Base-by-base conservation (phyloP, 2,888 invertebrate species). In the Pollenia labialis region DNA sequence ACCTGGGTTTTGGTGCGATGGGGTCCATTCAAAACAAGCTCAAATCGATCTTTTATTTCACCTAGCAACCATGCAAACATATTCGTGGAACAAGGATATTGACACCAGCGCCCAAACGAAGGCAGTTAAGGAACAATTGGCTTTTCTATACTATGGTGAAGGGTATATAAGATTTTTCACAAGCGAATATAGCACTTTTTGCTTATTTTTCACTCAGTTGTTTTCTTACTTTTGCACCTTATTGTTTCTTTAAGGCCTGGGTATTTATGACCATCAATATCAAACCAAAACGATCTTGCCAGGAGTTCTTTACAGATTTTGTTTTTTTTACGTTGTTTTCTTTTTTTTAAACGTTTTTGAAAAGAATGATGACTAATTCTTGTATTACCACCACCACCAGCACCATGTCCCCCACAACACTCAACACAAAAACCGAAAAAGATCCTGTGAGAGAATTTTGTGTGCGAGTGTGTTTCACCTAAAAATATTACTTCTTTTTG, bases 361-460 rank as follows among this genome's bases (percentile, higher is more conserved):
- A 64, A 79, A 58, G 64, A 79, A 79, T 74, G 80, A 72, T 81
- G 84, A 84, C 84, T 84, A 79, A 84, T 82, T 75, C 76, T 56
- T 56, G 44, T 42, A 18, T 23, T 7, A 18, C 52, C 48, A 66
- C 11, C 44, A 50, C n/a, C 60, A 48, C 11, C 44, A 50, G 12
- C 46, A 48, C 4, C 18, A 54, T 60, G 60, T 69, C 82, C 82
- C 85, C 64, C 72, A 74, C 77, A 77, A 75, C 8, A 77, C 16
- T 42, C 69, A 62, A 60, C 11, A 11, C 58, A 72, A 52, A 60
- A 71, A 18, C 11, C 23, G 32, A 66, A 66, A 86, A 71, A 87
- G 81, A 87, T 87, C 87, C 87, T 87, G 87, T 84, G 87, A 84
- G 84, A 87, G 87, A 68, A 68, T 80, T 56, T 77, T 71, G 62